Evolutionary conservation across 2,888 invertebrate genomes (phyloP).

Genomic region (Tholera decimalis): DNA sequence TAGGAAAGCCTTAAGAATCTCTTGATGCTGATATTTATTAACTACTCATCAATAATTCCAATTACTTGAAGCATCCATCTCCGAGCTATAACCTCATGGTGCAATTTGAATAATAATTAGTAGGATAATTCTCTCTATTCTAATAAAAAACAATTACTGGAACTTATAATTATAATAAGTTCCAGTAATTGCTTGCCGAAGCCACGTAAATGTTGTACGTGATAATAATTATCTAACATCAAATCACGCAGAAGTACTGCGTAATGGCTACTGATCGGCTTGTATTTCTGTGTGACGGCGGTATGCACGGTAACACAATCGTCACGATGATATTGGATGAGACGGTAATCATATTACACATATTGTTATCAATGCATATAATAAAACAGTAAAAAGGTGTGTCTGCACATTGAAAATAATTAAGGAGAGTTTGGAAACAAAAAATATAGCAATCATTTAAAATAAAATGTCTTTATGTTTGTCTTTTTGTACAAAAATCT

Average conservation of each 20-base stretch:
- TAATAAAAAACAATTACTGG: too few relatives aligned
- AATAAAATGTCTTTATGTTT: too few relatives aligned
- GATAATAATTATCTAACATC: conserved; percentile 24
- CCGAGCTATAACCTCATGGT: too few relatives aligned
- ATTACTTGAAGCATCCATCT: not conserved
- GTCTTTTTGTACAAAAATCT: too few relatives aligned
- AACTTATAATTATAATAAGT: too few relatives aligned
- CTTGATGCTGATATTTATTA: not conserved
- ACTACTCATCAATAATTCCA: not conserved
- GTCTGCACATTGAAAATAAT: too few relatives aligned
- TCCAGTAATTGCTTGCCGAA: not conserved
- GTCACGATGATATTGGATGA: not conserved
- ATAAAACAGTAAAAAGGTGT: too few relatives aligned
- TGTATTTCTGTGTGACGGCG: not conserved
- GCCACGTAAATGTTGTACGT: not conserved
- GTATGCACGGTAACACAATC: not conserved
- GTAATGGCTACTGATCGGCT: conserved; percentile 7
- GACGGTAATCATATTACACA: not conserved
- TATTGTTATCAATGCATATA: too few relatives aligned
- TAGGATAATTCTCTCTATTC: too few relatives aligned
- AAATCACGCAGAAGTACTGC: conserved; percentile 3
- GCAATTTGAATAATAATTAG: too few relatives aligned
- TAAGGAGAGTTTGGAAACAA: too few relatives aligned
- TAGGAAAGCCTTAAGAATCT: not conserved
- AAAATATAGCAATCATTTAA: too few relatives aligned